Evolutionary conservation across 2,888 invertebrate genomes (phyloP).

Genomic region (Amphipoea oculea): DNA sequence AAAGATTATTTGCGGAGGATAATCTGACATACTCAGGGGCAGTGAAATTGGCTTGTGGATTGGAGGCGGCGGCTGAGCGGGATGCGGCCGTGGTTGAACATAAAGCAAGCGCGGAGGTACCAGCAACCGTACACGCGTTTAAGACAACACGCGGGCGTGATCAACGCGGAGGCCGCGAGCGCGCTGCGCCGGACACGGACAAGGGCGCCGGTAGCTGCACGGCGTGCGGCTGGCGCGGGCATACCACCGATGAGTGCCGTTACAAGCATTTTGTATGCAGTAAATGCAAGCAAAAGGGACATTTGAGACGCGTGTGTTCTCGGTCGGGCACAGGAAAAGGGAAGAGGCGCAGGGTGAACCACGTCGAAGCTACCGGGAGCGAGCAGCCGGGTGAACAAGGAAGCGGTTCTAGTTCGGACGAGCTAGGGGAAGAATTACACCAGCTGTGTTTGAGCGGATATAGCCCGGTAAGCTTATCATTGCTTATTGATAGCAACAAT

Average conservation of each 20-base stretch:
- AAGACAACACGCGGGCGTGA: neutral
- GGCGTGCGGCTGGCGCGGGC: neutral
- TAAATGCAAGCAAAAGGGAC: neutral
- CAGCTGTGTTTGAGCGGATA: conserved; percentile 4
- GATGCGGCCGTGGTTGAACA: neutral
- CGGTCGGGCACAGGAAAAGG: neutral
- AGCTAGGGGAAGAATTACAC: neutral
- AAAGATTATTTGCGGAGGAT: no score
- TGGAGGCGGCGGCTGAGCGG: neutral
- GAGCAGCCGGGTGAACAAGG: neutral
- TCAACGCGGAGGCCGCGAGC: neutral
- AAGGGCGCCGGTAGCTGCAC: neutral
- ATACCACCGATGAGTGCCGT: neutral
- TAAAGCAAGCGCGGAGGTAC: neutral
- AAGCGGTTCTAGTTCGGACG: neutral
- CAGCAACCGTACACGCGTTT: neutral
- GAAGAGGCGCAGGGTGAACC: conserved; percentile 6
- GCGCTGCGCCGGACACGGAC: neutral
- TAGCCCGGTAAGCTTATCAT: conserved; percentile 9
- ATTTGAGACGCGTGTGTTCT: conserved; percentile 1
- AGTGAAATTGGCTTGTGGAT: neutral
- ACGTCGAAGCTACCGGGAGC: neutral
- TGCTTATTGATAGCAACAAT: neutral
- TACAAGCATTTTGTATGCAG: neutral
- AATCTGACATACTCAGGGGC: neutral